Base-by-base conservation (phyloP, 1,140 invertebrate species). In the Sarcophaga bullata region DNA sequence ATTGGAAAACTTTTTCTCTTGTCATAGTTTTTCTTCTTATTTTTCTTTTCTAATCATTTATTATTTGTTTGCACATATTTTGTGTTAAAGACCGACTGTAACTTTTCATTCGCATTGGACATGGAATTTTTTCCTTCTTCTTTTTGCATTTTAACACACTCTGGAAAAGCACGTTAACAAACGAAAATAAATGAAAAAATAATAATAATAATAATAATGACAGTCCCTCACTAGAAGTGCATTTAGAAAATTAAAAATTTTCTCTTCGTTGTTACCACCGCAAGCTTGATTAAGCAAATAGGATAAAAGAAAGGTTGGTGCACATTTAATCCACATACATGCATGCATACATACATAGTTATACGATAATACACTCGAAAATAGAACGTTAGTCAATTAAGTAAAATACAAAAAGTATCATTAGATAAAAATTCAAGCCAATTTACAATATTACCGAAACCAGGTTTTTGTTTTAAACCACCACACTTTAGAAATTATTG, bases 191-290 rank as follows among this genome's bases (percentile, higher is more conserved):
- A 62, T 19, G 62, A 17, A 72, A 25, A 25, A 25, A 37, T n/a
- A 37, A 2, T 2, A 37, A 37, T 37, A 37, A 37, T 37, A 37
- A 68, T 19, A 68, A 68, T 68, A 68, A 68, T 68, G n/a, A 68
- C 19, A 68, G 62, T 68, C 62, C 62, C 19, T 68, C 62, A 68
- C 17, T 68, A 68, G 62, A 78, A 68, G 48, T 83, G 82, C 82
- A 83, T 83, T 83, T 83, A 83, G 82, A 83, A 83, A 83, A 83
- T 83, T 83, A 83, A 83, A 83, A 83, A 81, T 62, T 37, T n/a
- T n/a, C 11, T 15, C 54, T 58, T 8, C 9, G 62, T 83, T 83
- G 58, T 80, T 58, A 13, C 73, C 68, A 81, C 48, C 78, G 47
- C 17, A 47, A 80, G 11, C 54, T 47, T 54, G 62, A 49, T 52